Evolutionary conservation across 2,888 invertebrate species (phyloP).

Genomic region (Drosophila acutilabella): DNA sequence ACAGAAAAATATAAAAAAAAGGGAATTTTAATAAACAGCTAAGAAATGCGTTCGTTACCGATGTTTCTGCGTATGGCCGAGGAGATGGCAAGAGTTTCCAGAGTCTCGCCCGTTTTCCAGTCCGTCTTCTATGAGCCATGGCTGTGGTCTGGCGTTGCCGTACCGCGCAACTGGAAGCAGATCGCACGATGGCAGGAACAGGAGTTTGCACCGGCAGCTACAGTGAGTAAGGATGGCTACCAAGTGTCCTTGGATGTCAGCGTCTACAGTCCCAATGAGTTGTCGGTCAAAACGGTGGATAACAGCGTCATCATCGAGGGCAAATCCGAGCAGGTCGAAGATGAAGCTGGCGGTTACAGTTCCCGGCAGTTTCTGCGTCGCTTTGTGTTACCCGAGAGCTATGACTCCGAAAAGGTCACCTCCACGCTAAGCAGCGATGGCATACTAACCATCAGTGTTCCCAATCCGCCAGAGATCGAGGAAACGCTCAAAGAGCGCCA

Average conservation of each 20-base stretch:
- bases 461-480: slow-evolving; percentile 84
- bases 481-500: slow-evolving; percentile 85
- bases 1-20: background rate
- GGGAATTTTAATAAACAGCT: slow-evolving; percentile 35
- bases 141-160: slow-evolving; percentile 39
- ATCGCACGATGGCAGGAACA: slow-evolving; percentile 63
- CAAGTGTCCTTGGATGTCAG: slow-evolving; percentile 91
- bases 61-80: slow-evolving; percentile 77
- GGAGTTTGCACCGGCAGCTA: slow-evolving; percentile 41
- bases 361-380: slow-evolving; percentile 91
- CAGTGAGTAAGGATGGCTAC: slow-evolving; percentile 88
- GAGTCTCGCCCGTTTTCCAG: slow-evolving; percentile 51
- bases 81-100: slow-evolving; percentile 65
- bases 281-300: slow-evolving; percentile 91
- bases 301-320: slow-evolving; percentile 90
- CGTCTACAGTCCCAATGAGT: slow-evolving; percentile 91
- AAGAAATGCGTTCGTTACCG: slow-evolving; percentile 78
- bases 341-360: slow-evolving; percentile 90
- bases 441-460: slow-evolving; percentile 89
- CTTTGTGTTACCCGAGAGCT: slow-evolving; percentile 91
- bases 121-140: slow-evolving; percentile 57
- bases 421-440: slow-evolving; percentile 92
- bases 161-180: slow-evolving; percentile 59
- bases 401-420: slow-evolving; percentile 89
- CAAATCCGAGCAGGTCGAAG: slow-evolving; percentile 90